phyloP scores from a whole-genome alignment of 2,797 vertebrate species.

The Dermochelys coriacea region DNA sequence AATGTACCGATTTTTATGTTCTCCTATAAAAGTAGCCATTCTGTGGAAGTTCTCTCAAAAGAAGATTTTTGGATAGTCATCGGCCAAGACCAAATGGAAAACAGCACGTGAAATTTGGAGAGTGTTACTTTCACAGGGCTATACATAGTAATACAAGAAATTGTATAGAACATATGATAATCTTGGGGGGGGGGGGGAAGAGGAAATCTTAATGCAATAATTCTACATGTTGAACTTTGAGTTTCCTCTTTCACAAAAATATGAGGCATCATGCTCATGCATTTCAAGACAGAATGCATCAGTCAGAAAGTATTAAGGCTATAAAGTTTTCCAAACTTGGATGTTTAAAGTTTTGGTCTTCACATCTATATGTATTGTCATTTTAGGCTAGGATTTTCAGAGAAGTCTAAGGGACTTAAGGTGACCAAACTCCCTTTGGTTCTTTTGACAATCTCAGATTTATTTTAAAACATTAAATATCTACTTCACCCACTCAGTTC shows the following conservation, averaged over 20 bases:
- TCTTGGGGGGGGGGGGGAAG: too few species aligned
- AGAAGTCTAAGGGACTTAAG: not conserved
- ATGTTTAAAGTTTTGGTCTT: not conserved
- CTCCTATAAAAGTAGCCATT: not conserved
- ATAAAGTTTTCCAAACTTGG: not conserved
- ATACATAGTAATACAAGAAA: not conserved
- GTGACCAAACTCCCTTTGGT: not conserved
- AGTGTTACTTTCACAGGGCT: not conserved
- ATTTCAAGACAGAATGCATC: not conserved
- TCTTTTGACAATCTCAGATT: not conserved
- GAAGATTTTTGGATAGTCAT: not conserved
- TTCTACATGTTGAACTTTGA: not conserved
- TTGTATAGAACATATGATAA: not conserved
- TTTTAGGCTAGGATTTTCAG: not conserved
- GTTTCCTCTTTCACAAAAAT: not conserved
- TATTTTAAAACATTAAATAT: not conserved
- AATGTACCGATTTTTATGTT: not conserved
- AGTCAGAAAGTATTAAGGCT: not conserved
- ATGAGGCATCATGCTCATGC: not conserved
- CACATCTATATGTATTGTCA: not conserved
- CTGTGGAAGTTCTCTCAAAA: not conserved
- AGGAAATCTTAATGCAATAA: not conserved
- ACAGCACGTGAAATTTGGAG: not conserved
- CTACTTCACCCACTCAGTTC: not conserved
- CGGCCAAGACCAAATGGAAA: not conserved